Conservation (phyloP, 2,113 vertebrate genomes). For the Ammodramus savannarum region DNA sequence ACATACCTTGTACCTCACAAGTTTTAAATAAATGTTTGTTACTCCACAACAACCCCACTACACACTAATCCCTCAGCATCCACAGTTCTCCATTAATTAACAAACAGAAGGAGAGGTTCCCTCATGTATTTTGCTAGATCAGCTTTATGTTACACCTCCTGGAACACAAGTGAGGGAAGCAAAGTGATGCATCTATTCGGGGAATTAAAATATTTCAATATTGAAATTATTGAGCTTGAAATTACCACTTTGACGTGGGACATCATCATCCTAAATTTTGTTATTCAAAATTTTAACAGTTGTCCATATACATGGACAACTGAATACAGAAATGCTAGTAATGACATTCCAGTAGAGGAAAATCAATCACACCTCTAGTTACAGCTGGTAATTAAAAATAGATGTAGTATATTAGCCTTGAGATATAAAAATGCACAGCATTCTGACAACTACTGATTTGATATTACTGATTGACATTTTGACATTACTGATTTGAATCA, state of each 20-base stretch:
- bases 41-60: background rate
- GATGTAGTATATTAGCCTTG: background rate
- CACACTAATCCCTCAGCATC: background rate
- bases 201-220: background rate
- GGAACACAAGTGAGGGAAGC: background rate
- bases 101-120: background rate
- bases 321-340: background rate
- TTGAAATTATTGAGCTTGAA: background rate
- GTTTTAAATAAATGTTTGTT: background rate
- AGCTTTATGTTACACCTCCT: background rate
- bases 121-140: background rate
- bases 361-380: background rate
- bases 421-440: background rate
- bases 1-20: background rate
- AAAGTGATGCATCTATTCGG: background rate
- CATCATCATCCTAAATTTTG: background rate
- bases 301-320: background rate
- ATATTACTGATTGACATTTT: background rate
- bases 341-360: background rate
- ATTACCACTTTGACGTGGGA: background rate
- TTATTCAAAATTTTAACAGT: background rate
- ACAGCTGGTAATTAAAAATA: background rate
- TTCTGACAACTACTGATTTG: background rate
- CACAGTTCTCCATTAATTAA: background rate
- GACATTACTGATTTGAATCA: background rate